Percentiles rank a stretch among this genome's conserved stretches.
Evolutionary conservation across 2,797 vertebrate species (phyloP).

Genomic region (Heteromormyrus szaboi): DNA sequence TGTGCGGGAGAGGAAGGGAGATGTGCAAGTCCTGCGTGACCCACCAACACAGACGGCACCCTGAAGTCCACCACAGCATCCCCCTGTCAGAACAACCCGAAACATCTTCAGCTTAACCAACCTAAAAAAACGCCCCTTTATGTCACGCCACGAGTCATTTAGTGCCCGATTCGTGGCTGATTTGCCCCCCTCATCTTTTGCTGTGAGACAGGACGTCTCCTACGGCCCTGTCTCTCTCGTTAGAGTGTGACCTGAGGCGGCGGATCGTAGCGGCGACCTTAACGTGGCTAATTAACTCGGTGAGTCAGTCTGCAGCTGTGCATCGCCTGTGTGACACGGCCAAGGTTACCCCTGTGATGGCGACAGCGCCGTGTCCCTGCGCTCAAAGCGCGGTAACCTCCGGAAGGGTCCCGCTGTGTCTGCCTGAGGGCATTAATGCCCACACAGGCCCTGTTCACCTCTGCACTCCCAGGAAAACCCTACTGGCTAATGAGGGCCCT

Average conservation of each 20-base stretch:
- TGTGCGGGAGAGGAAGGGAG: neutral
- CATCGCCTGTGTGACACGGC: neutral
- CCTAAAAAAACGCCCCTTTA: neutral
- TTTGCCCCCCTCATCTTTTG: neutral
- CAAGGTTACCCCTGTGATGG: conserved; percentile 9
- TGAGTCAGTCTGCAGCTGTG: neutral
- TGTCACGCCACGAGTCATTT: neutral
- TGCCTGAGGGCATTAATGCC: conserved; percentile 26
- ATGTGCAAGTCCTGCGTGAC: neutral
- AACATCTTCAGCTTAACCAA: neutral
- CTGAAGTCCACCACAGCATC: neutral
- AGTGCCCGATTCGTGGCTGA: neutral
- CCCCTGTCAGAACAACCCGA: neutral
- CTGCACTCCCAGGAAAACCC: conserved; percentile 13
- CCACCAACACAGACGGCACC: neutral
- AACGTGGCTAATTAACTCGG: neutral
- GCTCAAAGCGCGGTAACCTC: conserved; percentile 32
- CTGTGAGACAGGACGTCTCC: neutral
- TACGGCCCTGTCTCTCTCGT: neutral
- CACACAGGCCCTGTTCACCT: neutral
- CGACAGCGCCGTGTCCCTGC: conserved; percentile 49
- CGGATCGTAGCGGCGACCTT: neutral
- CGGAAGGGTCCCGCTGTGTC: conserved; percentile 20
- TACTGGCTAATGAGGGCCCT: conserved; percentile 20
- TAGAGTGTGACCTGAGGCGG: neutral